phyloP scores from a whole-genome alignment of 2,888 invertebrate species.

The Diarsia dahlii region DNA sequence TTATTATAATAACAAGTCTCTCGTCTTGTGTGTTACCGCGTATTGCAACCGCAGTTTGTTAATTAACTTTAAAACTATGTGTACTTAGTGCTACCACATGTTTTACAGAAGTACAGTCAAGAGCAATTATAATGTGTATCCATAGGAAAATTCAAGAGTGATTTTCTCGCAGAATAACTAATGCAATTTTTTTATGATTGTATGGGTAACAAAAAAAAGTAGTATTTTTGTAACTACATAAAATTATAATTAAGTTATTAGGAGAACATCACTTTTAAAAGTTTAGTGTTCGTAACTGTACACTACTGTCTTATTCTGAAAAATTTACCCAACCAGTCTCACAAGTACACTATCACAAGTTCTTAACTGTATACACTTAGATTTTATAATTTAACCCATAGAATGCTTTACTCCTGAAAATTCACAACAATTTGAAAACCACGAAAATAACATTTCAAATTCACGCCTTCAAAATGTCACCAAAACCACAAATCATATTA shows the following conservation, averaged over 20 bases:
- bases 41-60: slow-evolving; percentile 46
- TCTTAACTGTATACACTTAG: no score
- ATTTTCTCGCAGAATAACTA: no score
- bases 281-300: not conserved
- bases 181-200: no score
- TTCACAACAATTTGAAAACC: no score
- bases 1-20: slow-evolving; percentile 33
- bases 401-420: not conserved
- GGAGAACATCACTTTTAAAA: no score
- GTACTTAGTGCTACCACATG: slow-evolving; percentile 5
- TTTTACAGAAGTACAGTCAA: no score
- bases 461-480: not conserved
- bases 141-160: no score
- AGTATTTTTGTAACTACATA: no score
- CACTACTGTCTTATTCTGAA: not conserved
- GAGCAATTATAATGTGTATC: no score
- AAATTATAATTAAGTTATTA: no score
- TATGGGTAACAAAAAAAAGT: no score
- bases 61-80: slow-evolving; percentile 59
- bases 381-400: not conserved
- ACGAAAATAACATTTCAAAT: not conserved
- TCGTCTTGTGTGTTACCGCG: slow-evolving; percentile 27
- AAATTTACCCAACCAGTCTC: not conserved
- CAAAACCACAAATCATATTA: not conserved
- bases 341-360: no score